phyloP scores from a whole-genome alignment of 1,140 invertebrate species.

The Ruditapes philippinarum region DNA sequence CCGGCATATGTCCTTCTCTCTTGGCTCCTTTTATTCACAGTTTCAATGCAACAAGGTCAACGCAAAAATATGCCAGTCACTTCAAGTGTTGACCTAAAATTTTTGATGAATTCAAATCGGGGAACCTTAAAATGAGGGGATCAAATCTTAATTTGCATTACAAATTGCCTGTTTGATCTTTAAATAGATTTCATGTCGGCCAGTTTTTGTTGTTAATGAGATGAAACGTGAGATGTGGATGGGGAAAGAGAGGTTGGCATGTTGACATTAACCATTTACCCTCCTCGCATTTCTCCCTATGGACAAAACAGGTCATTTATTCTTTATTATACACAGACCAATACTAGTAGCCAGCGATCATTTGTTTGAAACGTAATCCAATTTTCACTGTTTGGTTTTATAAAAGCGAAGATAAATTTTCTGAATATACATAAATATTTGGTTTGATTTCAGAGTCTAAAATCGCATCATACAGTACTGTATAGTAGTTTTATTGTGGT shows the following conservation, averaged over 20 bases:
- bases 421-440: too few relatives aligned
- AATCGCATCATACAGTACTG: too few relatives aligned
- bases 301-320: conserved; percentile 1
- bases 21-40: too few relatives aligned
- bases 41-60: too few relatives aligned
- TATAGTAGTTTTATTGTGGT: too few relatives aligned
- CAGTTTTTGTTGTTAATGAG: conserved; percentile 3
- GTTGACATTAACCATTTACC: conserved; percentile 27
- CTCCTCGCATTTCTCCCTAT: not conserved
- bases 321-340: not conserved
- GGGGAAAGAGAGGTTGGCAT: not conserved
- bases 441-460: too few relatives aligned
- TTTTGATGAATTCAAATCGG: too few relatives aligned
- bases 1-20: too few relatives aligned
- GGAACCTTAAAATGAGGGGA: too few relatives aligned
- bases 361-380: conserved; percentile 2
- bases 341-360: not conserved
- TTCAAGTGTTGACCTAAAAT: too few relatives aligned
- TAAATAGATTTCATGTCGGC: conserved; percentile 21
- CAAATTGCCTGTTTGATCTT: conserved; percentile 24
- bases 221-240: not conserved
- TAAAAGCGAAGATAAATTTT: too few relatives aligned
- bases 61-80: too few relatives aligned
- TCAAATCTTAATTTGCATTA: not conserved
- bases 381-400: not conserved